Evolutionary conservation across 2,113 vertebrate genomes (phyloP).

Genomic region (Prunella himalayana): DNA sequence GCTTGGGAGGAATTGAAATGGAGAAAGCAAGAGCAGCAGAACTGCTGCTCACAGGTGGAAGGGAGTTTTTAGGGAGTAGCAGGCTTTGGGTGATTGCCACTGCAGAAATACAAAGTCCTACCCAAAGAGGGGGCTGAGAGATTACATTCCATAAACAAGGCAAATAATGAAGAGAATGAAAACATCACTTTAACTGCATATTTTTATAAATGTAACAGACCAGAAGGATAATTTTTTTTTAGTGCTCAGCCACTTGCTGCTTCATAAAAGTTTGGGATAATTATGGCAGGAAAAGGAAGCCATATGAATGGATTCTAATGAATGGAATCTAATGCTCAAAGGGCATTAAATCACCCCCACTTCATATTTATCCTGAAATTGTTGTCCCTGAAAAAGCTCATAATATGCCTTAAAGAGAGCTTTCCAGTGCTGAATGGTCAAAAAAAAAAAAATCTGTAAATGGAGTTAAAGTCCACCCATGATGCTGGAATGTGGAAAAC

Average conservation of each 20-base stretch:
- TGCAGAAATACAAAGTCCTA: not conserved
- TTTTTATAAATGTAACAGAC: not conserved
- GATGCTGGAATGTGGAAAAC: not conserved
- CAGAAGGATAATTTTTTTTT: not conserved
- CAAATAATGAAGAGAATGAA: not conserved
- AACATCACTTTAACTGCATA: not conserved
- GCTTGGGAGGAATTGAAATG: not conserved
- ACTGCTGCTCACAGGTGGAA: not conserved
- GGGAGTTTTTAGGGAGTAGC: not conserved
- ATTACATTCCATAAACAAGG: not conserved
- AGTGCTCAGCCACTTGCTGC: not conserved
- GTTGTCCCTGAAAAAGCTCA: not conserved
- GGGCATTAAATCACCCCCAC: not conserved
- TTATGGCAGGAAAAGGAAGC: not conserved
- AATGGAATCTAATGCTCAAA: not conserved
- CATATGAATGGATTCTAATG: not conserved
- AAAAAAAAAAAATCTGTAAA: not conserved
- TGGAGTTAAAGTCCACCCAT: not conserved
- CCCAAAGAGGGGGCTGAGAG: not conserved
- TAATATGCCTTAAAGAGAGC: fast-evolving
- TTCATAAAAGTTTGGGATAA: not conserved
- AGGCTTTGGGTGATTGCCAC: not conserved
- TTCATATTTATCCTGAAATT: fast-evolving
- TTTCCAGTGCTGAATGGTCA: not conserved
- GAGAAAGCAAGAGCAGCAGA: not conserved